phyloP scores from a whole-genome alignment of 2,888 invertebrate species.

The Phalera bucephala region DNA sequence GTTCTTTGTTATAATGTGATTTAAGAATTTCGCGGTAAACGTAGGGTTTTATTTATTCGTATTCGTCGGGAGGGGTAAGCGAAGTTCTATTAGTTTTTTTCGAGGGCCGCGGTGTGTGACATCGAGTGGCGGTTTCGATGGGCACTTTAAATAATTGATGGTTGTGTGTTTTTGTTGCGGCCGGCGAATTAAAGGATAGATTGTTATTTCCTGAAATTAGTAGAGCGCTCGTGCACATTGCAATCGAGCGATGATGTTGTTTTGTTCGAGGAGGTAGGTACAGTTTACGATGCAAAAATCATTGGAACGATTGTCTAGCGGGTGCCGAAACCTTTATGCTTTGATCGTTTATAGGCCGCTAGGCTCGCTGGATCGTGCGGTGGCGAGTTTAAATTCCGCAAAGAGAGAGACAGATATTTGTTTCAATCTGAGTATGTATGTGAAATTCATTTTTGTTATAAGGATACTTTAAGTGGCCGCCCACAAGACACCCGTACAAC shows the following conservation, averaged over 20 bases:
- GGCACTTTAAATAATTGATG: slow-evolving; percentile 50
- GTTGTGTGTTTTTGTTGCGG: slow-evolving; percentile 25
- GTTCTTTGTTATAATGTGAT: slow-evolving; percentile 27
- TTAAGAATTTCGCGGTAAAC: slow-evolving; percentile 39
- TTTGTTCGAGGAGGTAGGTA: no score
- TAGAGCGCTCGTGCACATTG: neutral
- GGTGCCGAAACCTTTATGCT: no score
- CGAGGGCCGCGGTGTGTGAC: slow-evolving; percentile 32
- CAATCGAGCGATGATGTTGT: slow-evolving; percentile 1
- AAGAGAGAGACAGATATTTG: no score
- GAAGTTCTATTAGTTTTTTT: slow-evolving; percentile 39
- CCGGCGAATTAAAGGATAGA: slow-evolving; percentile 11
- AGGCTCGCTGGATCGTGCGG: no score
- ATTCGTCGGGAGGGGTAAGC: slow-evolving; percentile 35
- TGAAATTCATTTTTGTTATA: no score
- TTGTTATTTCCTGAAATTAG: slow-evolving; percentile 13
- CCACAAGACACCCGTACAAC: no score
- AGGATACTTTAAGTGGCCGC: no score
- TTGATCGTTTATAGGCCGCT: no score
- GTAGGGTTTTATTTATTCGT: slow-evolving; percentile 45
- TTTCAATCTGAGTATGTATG: no score
- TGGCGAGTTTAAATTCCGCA: no score
- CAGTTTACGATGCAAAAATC: no score
- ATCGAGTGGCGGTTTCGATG: slow-evolving; percentile 32
- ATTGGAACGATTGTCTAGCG: no score